Evolutionary conservation across 2,113 vertebrate species (phyloP).

Genomic region (Tautogolabrus adspersus): DNA sequence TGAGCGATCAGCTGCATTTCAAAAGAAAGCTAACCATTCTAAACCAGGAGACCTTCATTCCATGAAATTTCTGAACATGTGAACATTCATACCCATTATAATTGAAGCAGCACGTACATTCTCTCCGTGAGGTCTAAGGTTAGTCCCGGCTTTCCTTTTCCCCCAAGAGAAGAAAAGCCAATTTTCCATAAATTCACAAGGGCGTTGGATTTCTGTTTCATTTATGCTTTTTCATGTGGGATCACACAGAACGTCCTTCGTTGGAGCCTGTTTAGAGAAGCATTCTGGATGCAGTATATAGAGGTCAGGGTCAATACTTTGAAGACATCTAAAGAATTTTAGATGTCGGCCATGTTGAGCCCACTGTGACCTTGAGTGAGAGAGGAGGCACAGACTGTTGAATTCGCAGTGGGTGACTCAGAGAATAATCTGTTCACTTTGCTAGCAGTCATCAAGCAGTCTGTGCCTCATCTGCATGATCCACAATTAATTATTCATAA

Average conservation of each 20-base stretch:
- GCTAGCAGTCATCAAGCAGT: slow-evolving; percentile 64
- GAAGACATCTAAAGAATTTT: slow-evolving; percentile 54
- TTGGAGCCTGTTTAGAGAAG: slow-evolving; percentile 19
- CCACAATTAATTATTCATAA: slow-evolving; percentile 72
- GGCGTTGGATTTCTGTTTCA: slow-evolving; percentile 7
- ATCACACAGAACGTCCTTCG: neutral
- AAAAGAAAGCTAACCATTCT: too few relatives aligned
- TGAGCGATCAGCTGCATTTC: neutral
- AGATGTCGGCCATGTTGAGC: slow-evolving; percentile 45
- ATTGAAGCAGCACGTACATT: neutral
- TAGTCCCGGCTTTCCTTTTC: neutral
- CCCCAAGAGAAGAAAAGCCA: neutral
- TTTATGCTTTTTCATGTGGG: slow-evolving; percentile 21
- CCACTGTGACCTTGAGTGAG: slow-evolving; percentile 64
- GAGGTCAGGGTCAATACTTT: slow-evolving; percentile 45
- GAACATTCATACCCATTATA: neutral
- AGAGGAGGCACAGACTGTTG: slow-evolving; percentile 39
- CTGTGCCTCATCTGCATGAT: slow-evolving; percentile 69
- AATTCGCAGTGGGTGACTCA: slow-evolving; percentile 64
- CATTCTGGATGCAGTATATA: slow-evolving; percentile 8
- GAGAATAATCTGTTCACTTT: slow-evolving; percentile 72
- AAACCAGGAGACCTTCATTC: neutral
- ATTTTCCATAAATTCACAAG: slow-evolving; percentile 19
- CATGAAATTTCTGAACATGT: neutral
- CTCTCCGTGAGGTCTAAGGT: neutral